phyloP scores from a whole-genome alignment of 2,113 vertebrate genomes.

The Albula glossodonta region DNA sequence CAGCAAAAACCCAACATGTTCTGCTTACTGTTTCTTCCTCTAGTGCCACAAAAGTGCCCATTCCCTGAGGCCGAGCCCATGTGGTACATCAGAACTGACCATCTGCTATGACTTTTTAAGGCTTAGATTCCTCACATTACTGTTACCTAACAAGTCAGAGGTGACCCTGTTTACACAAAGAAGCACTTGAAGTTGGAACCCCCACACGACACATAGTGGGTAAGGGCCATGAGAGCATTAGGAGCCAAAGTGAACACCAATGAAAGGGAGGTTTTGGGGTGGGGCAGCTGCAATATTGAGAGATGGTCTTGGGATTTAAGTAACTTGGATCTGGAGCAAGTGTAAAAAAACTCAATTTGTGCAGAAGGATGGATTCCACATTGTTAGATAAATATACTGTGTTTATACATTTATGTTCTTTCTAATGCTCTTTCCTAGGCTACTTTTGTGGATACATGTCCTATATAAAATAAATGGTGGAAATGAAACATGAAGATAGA shows the following conservation, averaged over 20 bases:
- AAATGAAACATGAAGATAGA: not conserved
- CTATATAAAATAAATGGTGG: not conserved
- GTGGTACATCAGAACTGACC: not conserved
- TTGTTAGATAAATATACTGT: not conserved
- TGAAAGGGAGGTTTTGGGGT: not conserved
- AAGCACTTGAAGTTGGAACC: not conserved
- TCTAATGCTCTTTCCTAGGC: not conserved
- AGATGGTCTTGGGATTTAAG: not conserved
- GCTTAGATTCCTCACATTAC: slow-evolving; percentile 1
- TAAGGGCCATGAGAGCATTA: not conserved
- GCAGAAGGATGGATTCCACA: not conserved
- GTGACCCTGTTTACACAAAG: not conserved
- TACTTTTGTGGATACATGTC: slow-evolving; percentile 13
- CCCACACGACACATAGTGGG: not conserved
- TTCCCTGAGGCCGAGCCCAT: not conserved
- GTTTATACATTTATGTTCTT: not conserved
- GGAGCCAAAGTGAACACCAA: not conserved
- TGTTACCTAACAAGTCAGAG: not conserved
- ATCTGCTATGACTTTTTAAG: not conserved
- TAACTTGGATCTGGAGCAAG: not conserved
- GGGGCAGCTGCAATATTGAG: not conserved
- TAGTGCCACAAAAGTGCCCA: too few species aligned
- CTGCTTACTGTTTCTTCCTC: not conserved
- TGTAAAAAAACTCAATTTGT: not conserved
- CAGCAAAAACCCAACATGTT: not conserved